Evolutionary conservation across 1,140 invertebrate species (phyloP).

Genomic region (Chironomus tepperi): DNA sequence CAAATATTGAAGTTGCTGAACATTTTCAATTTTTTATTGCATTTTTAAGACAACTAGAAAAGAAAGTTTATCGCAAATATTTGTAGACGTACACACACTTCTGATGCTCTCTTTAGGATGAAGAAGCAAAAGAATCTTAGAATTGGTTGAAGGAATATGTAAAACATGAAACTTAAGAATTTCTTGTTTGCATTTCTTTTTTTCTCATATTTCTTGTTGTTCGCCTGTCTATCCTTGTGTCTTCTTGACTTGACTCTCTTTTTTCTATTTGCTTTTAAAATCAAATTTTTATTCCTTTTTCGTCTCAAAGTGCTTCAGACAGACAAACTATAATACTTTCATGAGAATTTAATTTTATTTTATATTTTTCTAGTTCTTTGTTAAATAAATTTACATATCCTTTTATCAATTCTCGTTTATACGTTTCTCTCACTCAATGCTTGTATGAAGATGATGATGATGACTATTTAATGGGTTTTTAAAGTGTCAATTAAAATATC

Average conservation of each 20-base stretch:
- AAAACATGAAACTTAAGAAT: slow-evolving; percentile 2
- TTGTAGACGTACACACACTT: slow-evolving; percentile 4
- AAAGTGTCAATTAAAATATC: slow-evolving; percentile 9
- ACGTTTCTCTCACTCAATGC: not conserved
- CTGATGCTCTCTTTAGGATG: not conserved
- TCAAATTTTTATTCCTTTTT: not conserved
- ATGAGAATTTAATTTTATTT: no score
- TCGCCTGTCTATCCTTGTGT: slow-evolving; percentile 3
- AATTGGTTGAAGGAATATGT: not conserved
- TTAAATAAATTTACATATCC: slow-evolving; percentile 11
- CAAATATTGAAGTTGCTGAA: slow-evolving; percentile 2
- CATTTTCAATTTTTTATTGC: not conserved
- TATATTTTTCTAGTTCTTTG: no score
- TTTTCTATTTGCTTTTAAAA: not conserved
- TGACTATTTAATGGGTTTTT: not conserved
- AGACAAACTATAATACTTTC: no score
- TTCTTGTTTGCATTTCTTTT: not conserved
- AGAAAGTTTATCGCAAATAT: slow-evolving; percentile 1
- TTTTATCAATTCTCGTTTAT: not conserved
- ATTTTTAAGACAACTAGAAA: slow-evolving; percentile 9
- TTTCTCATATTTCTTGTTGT: not conserved
- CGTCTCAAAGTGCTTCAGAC: no score
- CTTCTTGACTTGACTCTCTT: no score
- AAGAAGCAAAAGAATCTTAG: not conserved
- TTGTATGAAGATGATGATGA: not conserved